phyloP scores from a whole-genome alignment of 2,888 invertebrate genomes.

The Clunio marinus region DNA sequence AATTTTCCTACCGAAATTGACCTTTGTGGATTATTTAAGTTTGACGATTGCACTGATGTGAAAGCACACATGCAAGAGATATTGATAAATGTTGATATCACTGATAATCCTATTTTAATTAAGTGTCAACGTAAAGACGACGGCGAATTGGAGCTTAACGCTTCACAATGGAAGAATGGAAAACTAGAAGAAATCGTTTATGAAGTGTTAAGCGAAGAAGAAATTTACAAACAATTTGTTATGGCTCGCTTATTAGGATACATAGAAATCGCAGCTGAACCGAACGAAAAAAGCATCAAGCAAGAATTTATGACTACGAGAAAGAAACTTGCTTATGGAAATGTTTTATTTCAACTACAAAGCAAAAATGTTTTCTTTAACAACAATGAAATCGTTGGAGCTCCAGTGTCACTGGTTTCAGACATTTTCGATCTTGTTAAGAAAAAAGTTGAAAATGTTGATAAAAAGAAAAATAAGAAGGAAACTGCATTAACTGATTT shows the following conservation, averaged over 20 bases:
- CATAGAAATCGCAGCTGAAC: conserved; percentile 62
- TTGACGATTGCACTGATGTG: conserved; percentile 58
- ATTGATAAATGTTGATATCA: conserved; percentile 66
- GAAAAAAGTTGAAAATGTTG: background rate
- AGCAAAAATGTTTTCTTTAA: conserved; percentile 51
- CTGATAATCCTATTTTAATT: conserved; percentile 71
- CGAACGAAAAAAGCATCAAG: conserved; percentile 47
- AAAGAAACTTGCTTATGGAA: conserved; percentile 60
- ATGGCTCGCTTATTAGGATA: conserved; percentile 65
- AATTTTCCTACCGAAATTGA: conserved; percentile 73
- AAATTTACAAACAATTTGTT: conserved; percentile 65
- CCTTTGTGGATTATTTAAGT: conserved; percentile 68
- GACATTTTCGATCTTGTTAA: conserved; percentile 52
- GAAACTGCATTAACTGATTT: conserved; percentile 45
- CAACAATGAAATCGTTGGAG: conserved; percentile 48
- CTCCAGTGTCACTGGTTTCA: conserved; percentile 50
- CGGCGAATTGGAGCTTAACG: conserved; percentile 57
- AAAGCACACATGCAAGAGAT: conserved; percentile 61
- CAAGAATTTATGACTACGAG: background rate
- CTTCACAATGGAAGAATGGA: conserved; percentile 67
- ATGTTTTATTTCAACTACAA: conserved; percentile 65
- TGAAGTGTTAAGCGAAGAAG: conserved; percentile 59
- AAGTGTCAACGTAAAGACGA: conserved; percentile 55
- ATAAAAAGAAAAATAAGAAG: conserved; percentile 42
- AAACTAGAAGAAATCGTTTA: conserved; percentile 63